Evolutionary conservation across 1,140 invertebrate genomes (phyloP).

Genomic region (Lepidurus packardi): DNA sequence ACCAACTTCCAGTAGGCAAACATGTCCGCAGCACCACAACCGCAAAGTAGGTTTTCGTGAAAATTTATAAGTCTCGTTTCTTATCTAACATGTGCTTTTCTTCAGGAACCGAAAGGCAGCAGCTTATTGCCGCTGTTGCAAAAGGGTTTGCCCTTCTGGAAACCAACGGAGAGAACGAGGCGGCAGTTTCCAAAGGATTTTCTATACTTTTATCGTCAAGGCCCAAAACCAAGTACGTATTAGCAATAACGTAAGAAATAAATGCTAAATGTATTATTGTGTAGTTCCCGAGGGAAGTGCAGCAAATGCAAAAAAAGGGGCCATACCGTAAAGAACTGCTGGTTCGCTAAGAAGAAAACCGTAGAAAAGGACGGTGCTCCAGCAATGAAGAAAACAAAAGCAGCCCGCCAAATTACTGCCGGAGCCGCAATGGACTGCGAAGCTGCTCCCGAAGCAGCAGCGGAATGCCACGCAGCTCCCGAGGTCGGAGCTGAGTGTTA

Average conservation of each 20-base stretch:
- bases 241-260: not conserved
- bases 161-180: not conserved
- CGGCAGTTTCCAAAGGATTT: not conserved
- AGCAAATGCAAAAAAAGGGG: not conserved
- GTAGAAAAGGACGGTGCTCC: no score
- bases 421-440: no score
- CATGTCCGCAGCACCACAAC: not conserved
- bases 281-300: not conserved
- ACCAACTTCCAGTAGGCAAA: not conserved
- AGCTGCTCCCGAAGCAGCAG: not conserved
- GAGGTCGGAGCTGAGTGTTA: not conserved
- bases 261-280: not conserved
- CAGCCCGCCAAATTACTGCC: no score
- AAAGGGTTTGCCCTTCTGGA: not conserved
- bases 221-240: not conserved
- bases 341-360: no score
- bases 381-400: no score
- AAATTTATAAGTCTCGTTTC: not conserved
- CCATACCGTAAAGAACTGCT: not conserved
- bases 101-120: not conserved
- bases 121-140: not conserved
- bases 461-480: not conserved
- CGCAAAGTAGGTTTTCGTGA: not conserved
- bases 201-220: not conserved
- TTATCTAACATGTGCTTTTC: not conserved